Evolutionary conservation across 2,797 vertebrate genomes (phyloP).

Genomic region (Cynopterus sphinx): DNA sequence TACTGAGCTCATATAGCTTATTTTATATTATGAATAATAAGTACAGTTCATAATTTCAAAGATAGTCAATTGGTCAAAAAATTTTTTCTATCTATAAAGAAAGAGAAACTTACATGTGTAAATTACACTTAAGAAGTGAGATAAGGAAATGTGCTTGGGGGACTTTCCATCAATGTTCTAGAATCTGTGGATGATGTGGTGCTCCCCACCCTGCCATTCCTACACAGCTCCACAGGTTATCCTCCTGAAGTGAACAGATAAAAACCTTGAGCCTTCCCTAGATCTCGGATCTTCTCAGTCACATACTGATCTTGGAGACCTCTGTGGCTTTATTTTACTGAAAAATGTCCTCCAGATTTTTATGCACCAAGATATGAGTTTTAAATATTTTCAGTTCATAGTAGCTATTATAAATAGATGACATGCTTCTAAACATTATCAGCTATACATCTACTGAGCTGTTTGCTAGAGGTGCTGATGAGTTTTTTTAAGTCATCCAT

Average conservation of each 20-base stretch:
- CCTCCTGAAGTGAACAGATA: not conserved
- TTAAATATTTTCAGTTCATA: not conserved
- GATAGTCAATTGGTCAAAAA: not conserved
- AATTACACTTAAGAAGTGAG: not conserved
- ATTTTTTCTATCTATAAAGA: constrained; percentile 25
- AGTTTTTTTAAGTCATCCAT: not conserved
- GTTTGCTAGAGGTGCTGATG: not conserved
- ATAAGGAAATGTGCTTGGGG: not conserved
- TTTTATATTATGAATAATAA: constrained; percentile 21
- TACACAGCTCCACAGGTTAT: not conserved
- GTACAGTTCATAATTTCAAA: not conserved
- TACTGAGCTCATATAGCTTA: not conserved
- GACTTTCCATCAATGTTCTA: not conserved
- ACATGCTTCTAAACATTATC: not conserved
- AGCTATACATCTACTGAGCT: not conserved
- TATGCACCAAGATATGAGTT: constrained; percentile 48
- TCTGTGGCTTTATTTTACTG: not conserved
- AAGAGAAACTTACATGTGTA: not conserved
- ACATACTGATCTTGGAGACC: not conserved
- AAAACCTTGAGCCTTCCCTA: not conserved
- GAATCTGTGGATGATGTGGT: not conserved
- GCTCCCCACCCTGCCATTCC: not conserved
- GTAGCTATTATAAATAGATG: not conserved
- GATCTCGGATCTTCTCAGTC: not conserved
- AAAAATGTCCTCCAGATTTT: constrained; percentile 20